These are phyloP conservation scores for Enteromius paludinosus DNA, from an alignment of 2,797 vertebrate genomes.

Conservation along the genomic window DNA sequence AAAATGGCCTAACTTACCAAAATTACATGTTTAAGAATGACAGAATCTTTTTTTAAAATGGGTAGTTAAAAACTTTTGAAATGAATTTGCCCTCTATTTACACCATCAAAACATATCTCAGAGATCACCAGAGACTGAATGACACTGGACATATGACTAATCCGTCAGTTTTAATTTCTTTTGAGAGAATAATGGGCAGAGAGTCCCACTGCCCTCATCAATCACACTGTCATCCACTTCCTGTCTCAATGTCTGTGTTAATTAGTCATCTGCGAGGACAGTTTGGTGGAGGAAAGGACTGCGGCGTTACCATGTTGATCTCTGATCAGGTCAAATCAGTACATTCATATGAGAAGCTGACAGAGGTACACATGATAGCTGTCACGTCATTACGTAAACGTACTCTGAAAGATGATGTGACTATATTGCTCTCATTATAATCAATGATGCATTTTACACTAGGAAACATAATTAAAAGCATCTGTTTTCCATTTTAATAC, in stretches of 20 bases:
- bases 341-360: background rate
- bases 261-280: background rate
- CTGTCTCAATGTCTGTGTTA: conserved; percentile 15
- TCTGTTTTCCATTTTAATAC: background rate
- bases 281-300: background rate
- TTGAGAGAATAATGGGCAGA: conserved; percentile 32
- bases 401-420: background rate
- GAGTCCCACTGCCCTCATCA: conserved; percentile 14
- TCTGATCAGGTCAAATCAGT: conserved; percentile 11
- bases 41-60: background rate
- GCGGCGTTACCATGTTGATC: background rate
- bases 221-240: conserved; percentile 16
- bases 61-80: too few species aligned
- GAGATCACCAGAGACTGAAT: conserved; percentile 6
- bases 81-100: too few species aligned
- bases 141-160: conserved; percentile 21
- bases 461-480: background rate
- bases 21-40: background rate
- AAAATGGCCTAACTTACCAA: background rate
- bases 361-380: background rate
- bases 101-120: too few species aligned
- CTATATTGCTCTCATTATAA: conserved; percentile 18
- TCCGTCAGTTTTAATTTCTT: conserved; percentile 36
- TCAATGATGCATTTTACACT: background rate
- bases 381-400: background rate